These are phyloP conservation scores for Pogonus chalceus DNA, from an alignment of 1,140 invertebrate species.

Conservation along the genomic window DNA sequence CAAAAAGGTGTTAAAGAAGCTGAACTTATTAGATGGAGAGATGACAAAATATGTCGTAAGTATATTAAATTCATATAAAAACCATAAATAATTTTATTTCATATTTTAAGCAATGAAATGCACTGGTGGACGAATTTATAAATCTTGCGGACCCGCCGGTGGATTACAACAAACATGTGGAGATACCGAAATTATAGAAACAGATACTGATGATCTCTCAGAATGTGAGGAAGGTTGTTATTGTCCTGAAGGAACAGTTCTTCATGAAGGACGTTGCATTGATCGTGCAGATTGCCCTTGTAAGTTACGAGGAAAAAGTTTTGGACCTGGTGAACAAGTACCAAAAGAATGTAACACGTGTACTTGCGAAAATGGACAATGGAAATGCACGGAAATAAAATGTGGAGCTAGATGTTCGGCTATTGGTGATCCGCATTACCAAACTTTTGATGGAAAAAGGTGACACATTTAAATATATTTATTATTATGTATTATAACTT, in stretches of 20 bases:
- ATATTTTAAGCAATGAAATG: constrained; percentile 55
- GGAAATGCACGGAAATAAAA: constrained; percentile 63
- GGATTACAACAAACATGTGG: constrained; percentile 36
- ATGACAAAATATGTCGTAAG: constrained; percentile 66
- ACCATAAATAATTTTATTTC: not conserved
- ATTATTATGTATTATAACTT: not conserved
- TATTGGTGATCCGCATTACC: constrained; percentile 82
- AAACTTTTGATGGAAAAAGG: constrained; percentile 72
- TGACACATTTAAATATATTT: not conserved
- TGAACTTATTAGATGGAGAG: constrained; percentile 58
- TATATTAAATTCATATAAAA: constrained; percentile 20
- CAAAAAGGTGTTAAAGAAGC: constrained; percentile 44
- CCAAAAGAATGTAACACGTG: constrained; percentile 79
- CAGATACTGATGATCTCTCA: constrained; percentile 21
- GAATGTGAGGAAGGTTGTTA: constrained; percentile 77
- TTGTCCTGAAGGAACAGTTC: constrained; percentile 63
- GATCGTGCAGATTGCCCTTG: constrained; percentile 64
- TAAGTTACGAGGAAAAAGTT: constrained; percentile 61
- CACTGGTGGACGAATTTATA: constrained; percentile 55
- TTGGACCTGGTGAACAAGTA: constrained; percentile 57
- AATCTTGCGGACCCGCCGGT: constrained; percentile 50
- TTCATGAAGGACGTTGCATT: constrained; percentile 66
- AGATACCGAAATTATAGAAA: constrained; percentile 19
- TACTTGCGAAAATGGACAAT: constrained; percentile 59
- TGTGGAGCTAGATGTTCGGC: constrained; percentile 68